These are phyloP conservation scores for Vipera ursinii DNA, from an alignment of 2,797 vertebrate genomes.

Conservation along the genomic window DNA sequence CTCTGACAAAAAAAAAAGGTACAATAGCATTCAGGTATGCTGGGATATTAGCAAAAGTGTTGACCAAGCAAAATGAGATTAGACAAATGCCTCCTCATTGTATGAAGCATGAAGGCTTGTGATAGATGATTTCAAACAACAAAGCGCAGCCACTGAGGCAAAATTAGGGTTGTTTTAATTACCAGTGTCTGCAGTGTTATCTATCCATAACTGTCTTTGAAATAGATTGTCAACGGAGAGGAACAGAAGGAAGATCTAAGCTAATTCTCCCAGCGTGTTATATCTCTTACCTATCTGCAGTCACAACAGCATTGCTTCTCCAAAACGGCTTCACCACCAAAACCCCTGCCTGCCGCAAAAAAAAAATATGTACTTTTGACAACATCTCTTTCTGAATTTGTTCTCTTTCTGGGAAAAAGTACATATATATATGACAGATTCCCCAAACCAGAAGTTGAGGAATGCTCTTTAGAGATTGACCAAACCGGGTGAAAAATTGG, in stretches of 20 bases:
- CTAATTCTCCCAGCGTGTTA: constrained; percentile 25
- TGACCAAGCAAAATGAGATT: constrained; percentile 73
- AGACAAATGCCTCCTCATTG: constrained; percentile 78
- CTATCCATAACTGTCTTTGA: constrained; percentile 80
- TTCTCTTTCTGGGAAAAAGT: constrained; percentile 23
- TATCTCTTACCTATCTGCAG: constrained; percentile 43
- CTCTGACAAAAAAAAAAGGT: constrained; percentile 19
- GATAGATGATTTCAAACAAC: constrained; percentile 81
- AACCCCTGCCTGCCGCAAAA: background rate
- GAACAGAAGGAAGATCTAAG: constrained; percentile 51
- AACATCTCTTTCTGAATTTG: background rate
- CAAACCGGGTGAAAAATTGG: constrained; percentile 63
- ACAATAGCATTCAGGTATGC: constrained; percentile 64
- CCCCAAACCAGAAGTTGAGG: constrained; percentile 37
- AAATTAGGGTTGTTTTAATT: constrained; percentile 89
- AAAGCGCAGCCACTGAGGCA: constrained; percentile 81
- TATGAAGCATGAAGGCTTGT: constrained; percentile 75
- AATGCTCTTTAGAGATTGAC: constrained; percentile 62
- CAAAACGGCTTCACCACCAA: constrained; percentile 47
- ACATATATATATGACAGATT: too few relatives aligned
- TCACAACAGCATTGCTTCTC: constrained; percentile 7
- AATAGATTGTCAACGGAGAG: constrained; percentile 66
- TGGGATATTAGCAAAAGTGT: constrained; percentile 68
- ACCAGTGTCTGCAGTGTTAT: constrained; percentile 82
- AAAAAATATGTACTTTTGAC: constrained; percentile 43